Evolutionary conservation across 2,888 invertebrate genomes (phyloP).

Genomic region (Pheosia tremula): DNA sequence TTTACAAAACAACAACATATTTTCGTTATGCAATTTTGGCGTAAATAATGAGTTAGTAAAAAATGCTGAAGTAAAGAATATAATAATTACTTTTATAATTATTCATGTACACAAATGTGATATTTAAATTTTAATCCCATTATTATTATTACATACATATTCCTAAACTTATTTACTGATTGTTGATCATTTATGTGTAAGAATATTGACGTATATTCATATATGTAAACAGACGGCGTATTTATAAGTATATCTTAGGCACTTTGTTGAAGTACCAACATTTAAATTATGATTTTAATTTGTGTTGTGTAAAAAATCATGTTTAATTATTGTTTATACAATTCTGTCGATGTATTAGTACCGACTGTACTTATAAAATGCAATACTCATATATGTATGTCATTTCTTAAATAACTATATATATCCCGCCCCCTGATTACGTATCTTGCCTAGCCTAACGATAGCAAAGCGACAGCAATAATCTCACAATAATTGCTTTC

Average conservation of each 20-base stretch:
- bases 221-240: too few species aligned
- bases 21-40: conserved; percentile 6
- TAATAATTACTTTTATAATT: not conserved
- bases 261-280: too few species aligned
- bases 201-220: too few species aligned
- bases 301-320: too few species aligned
- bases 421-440: too few species aligned
- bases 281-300: too few species aligned
- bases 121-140: conserved; percentile 12
- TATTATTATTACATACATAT: conserved; percentile 8
- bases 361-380: conserved; percentile 27
- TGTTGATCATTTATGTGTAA: too few species aligned
- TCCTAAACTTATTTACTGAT: not conserved
- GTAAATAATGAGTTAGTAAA: not conserved
- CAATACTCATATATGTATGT: conserved; percentile 14
- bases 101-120: conserved; percentile 8
- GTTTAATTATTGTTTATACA: too few species aligned
- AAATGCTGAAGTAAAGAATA: not conserved
- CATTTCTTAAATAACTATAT: not conserved
- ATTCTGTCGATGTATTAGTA: conserved; percentile 3
- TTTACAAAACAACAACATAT: conserved; percentile 30
- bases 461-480: too few species aligned
- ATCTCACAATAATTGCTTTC: too few species aligned
- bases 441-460: too few species aligned
- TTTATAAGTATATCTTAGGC: too few species aligned